These are phyloP conservation scores for Horisme vitalbata DNA, from an alignment of 2,888 invertebrate species.

Conservation along the genomic window DNA sequence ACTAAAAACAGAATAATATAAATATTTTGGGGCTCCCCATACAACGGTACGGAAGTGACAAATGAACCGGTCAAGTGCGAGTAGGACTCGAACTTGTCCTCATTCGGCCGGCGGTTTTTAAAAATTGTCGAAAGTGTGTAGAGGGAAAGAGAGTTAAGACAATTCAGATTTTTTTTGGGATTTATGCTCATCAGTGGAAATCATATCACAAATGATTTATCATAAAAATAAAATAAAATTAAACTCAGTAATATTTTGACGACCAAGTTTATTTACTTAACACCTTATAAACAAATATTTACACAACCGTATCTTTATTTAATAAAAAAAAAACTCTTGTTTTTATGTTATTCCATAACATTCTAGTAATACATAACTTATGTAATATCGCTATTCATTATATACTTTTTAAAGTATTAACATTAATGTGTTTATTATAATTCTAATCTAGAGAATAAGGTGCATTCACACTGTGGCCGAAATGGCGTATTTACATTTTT, in stretches of 20 bases:
- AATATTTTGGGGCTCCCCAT: no score
- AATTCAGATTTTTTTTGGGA: no score
- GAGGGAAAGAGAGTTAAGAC: no score
- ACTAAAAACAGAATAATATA: no score
- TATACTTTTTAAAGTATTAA: conserved; percentile 60
- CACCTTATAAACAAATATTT: conserved; percentile 50
- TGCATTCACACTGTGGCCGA: conserved; percentile 26
- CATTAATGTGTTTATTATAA: conserved; percentile 42
- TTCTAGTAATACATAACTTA: conserved; percentile 32
- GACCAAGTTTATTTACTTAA: conserved; percentile 69
- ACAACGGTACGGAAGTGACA: no score
- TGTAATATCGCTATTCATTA: conserved; percentile 26
- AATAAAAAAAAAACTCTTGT: conserved; percentile 38
- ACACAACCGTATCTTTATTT: conserved; percentile 60
- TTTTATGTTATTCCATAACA: conserved; percentile 37
- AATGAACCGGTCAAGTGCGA: no score
- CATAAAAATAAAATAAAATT: no score
- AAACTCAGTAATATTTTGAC: conserved; percentile 44
- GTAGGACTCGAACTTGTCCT: no score
- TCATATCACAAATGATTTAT: no score
- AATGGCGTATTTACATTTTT: conserved; percentile 11
- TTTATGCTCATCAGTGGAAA: no score
- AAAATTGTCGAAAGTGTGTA: no score
- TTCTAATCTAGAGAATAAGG: conserved; percentile 23
- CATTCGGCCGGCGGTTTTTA: no score